Evolutionary conservation across 2,888 invertebrate genomes (phyloP).

Genomic region (Eudasyphora cyanicolor): DNA sequence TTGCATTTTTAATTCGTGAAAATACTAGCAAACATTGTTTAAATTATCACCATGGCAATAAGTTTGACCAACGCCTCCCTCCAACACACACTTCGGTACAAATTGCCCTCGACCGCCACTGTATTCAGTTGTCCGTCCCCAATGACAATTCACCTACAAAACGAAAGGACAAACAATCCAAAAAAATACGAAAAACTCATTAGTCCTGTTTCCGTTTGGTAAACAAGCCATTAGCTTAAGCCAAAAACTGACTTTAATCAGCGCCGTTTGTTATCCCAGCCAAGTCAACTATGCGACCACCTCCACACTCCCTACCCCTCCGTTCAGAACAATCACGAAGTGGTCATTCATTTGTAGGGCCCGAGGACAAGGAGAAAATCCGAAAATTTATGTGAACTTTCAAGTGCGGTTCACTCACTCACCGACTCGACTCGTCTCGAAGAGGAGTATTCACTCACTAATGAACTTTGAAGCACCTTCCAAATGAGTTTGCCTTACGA

Average conservation of each 20-base stretch:
- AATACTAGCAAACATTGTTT: too few species aligned
- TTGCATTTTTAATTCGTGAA: too few species aligned
- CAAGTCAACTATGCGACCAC: background rate
- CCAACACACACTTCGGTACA: background rate
- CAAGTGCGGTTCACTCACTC: slow-evolving; percentile 15
- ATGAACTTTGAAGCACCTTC: slow-evolving; percentile 56
- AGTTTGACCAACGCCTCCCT: background rate
- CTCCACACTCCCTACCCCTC: background rate
- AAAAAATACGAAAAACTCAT: slow-evolving; percentile 23
- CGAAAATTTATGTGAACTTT: slow-evolving; percentile 19
- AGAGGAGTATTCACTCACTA: slow-evolving; percentile 29
- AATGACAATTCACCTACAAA: background rate
- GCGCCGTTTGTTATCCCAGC: background rate
- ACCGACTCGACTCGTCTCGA: background rate
- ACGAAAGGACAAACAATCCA: background rate
- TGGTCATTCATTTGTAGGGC: background rate
- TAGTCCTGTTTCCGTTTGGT: slow-evolving; percentile 25
- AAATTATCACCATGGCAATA: background rate
- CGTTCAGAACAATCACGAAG: background rate
- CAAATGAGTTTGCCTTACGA: slow-evolving; percentile 13
- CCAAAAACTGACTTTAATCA: slow-evolving; percentile 9
- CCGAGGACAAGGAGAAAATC: background rate
- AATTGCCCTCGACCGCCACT: background rate
- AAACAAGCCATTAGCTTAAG: slow-evolving; percentile 27
- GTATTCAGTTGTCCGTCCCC: background rate